Evolutionary conservation across 2,113 vertebrate genomes (phyloP), one percentile per base, ranked within the genome.

Genomic region (Dipodomys stephensi): DNA sequence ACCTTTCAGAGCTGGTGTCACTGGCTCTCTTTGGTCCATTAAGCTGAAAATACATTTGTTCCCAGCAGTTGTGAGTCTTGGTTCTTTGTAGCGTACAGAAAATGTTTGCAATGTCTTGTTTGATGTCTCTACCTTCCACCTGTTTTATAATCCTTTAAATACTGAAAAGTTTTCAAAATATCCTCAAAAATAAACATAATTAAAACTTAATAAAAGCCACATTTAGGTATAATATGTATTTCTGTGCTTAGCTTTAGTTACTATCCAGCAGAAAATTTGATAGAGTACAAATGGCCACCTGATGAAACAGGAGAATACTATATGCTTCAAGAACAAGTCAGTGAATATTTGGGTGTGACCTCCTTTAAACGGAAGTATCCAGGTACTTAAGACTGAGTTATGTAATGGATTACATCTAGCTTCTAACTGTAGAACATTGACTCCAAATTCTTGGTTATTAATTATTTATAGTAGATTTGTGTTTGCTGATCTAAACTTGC

Each of bases 341-440:
- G 99, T 97, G 99, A 99, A 98, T 99, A 99, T 96, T 97, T 99
- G 97, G 99, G 99, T 73, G 99, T 99, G 93, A 99, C 99, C 9
- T 99, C 99, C 49, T 99, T 99, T 96, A 99, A 99, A 89, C 98
- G 99, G 88, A 99, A 99, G 95, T 99, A 99, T 94, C 99, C 99
- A 98, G 99, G 99, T 99, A 99, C 96, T 94, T 44, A 13, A 90
- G 44, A 95, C 95, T 96, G 30, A 71, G 90, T 92, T 46, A 22
- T 92, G 2, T 81, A 60, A 71, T 77, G 46, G 9, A 6, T 4
- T 35, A 7, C 60, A 6, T 74, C 11, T 80, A 74, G 57, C 18
- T 7, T 30, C 35, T 64, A 67, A 39, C 32, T 6, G 73, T 16
- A 35, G 28, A 46, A 11, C 13, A 0, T 44, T 39, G 13, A 39